Base-by-base conservation (phyloP, 2,113 vertebrate genomes). In the Odontophorus gujanensis region DNA sequence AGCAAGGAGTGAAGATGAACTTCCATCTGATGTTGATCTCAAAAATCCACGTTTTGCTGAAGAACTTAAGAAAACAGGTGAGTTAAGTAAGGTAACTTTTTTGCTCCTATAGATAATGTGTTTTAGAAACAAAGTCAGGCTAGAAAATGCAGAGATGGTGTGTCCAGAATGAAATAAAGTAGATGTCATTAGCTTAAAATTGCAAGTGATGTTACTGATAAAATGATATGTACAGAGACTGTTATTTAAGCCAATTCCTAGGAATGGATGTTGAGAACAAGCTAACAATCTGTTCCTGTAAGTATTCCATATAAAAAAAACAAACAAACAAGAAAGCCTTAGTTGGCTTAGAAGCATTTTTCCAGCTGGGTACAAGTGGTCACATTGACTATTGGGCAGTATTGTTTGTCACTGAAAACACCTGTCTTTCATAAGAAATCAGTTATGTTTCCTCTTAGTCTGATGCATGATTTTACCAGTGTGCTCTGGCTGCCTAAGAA, bases 11-110 rank as follows among this genome's bases (percentile, higher is more conserved):
- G 98, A 98, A 77, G 98, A 99, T 69, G 98, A 99, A n/a, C 91
- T 98, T 96, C 99, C 99, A 82, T 87, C 98, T 51, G 98, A 99
- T 85, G 98, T 99, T 32, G 98, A 99, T 96, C 97, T 99, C 93
- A 98, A 90, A 1, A 98, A 99, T 90, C 98, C 99, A 0, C 99
- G 98, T 97, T 99, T 99, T 96, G 95, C 98, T 1, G 98, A 99
- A 94, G 99, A 99, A 96, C 95, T 98, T 19, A 93, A 96, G 38
- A 91, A 97, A 50, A 68, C 96, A 94, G 98, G 99, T 99, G 66
- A 93, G 96, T 81, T 57, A 62, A 9, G 65, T 21, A 40, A 77
- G 68, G 17, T 86, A 62, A 26, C 91, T 11, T 20, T 16, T 75
- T 25, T 32, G 36, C 81, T 85, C 25, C 25, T 36, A 87, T 81